Conservation (phyloP, 2,113 vertebrate genomes). For the Ascaphus truei region DNA sequence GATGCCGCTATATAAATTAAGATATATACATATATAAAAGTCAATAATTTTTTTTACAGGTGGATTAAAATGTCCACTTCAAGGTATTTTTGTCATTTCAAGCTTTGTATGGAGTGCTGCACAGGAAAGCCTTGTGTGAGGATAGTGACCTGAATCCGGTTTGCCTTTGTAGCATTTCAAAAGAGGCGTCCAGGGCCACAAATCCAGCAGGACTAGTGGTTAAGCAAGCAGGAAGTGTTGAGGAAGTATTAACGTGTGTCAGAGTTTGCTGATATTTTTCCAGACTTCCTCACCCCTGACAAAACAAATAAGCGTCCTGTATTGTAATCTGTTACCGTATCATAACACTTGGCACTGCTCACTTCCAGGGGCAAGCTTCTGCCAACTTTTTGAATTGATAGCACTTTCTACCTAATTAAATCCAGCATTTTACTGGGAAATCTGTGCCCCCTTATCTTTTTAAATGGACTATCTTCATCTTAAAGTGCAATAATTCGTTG, state of each 20-base stretch:
- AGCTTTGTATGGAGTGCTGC: too few relatives aligned
- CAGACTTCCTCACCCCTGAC: conserved; percentile 16
- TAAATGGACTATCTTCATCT: too few relatives aligned
- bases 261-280: conserved; percentile 6
- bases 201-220: not conserved
- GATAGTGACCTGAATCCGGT: not conserved
- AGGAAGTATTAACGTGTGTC: conserved; percentile 27
- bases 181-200: not conserved
- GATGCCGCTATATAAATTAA: too few relatives aligned
- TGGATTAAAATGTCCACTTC: too few relatives aligned
- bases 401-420: not conserved
- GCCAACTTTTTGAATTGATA: not conserved
- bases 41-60: too few relatives aligned
- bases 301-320: conserved; percentile 18
- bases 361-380: not conserved
- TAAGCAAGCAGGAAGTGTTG: not conserved
- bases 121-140: not conserved
- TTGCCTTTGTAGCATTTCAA: not conserved
- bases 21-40: too few relatives aligned
- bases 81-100: too few relatives aligned
- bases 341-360: not conserved
- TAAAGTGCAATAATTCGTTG: too few relatives aligned
- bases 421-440: not conserved
- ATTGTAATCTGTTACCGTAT: conserved; percentile 13
- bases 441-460: too few relatives aligned